These are phyloP conservation scores for Tridacna gigas DNA, from an alignment of 2,888 invertebrate species.

Conservation along the genomic window DNA sequence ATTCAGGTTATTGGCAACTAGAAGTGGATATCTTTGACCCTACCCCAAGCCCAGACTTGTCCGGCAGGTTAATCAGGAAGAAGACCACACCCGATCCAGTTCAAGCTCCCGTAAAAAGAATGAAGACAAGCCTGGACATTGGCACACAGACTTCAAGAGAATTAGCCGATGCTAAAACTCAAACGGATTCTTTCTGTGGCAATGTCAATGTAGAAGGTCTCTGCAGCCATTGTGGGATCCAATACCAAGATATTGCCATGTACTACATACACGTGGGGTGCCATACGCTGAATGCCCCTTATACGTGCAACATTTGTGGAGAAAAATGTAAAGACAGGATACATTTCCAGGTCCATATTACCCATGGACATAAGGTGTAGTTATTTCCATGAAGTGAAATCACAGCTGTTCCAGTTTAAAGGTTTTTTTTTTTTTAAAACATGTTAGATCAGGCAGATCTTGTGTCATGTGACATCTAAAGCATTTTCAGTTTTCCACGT, in stretches of 20 bases:
- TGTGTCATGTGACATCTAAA: no score
- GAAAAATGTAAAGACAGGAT: background rate
- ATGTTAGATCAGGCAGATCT: no score
- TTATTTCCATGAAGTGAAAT: no score
- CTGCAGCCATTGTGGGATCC: constrained; percentile 1
- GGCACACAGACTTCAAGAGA: background rate
- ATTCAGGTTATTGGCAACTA: constrained; percentile 51
- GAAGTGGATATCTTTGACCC: background rate
- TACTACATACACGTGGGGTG: background rate
- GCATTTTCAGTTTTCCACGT: no score
- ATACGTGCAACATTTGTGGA: background rate
- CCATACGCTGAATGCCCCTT: background rate
- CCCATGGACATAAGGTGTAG: background rate
- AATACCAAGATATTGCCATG: background rate
- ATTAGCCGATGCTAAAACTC: background rate
- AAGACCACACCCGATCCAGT: background rate
- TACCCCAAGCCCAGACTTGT: background rate
- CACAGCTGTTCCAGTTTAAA: no score
- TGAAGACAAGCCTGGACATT: background rate
- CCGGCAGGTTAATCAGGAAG: background rate
- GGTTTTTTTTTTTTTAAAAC: no score
- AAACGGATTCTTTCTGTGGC: background rate
- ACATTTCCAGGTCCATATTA: background rate
- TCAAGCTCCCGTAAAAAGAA: background rate
- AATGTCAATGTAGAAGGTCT: background rate